phyloP scores from a whole-genome alignment of 2,888 invertebrate species.

The Imbricaverruca yamaguchii region DNA sequence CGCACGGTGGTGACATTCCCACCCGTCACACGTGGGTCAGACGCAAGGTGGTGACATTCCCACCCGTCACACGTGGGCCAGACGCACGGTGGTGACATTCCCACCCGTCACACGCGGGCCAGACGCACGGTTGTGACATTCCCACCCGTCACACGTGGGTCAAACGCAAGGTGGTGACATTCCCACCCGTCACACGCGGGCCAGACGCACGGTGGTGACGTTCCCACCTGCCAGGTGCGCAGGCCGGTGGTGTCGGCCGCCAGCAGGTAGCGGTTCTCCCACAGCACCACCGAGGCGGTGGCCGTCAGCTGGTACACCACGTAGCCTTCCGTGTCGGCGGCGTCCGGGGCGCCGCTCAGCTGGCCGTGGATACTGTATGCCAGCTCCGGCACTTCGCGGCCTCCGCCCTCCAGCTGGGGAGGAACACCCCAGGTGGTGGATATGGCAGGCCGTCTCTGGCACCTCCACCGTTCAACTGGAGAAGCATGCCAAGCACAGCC shows the following conservation, averaged over 20 bases:
- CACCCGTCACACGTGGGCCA: constrained; percentile 18
- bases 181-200: neutral
- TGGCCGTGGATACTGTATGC: constrained; percentile 1
- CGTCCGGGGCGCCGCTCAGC: neutral
- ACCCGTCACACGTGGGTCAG: neutral
- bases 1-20: neutral
- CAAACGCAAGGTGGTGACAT: neutral
- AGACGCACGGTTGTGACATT: too few species aligned
- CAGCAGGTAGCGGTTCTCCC: constrained; percentile 12
- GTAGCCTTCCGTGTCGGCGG: neutral
- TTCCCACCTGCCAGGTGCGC: constrained; percentile 12
- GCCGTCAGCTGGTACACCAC: neutral
- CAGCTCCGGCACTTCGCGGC: constrained; percentile 12
- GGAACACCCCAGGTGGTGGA: too few species aligned
- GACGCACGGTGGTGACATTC: too few species aligned
- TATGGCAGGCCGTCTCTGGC: too few species aligned
- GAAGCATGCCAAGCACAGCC: neutral
- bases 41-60: neutral
- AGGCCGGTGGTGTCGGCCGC: constrained; percentile 4
- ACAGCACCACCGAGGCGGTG: neutral
- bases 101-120: too few species aligned
- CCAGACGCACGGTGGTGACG: neutral
- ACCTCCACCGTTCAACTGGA: too few species aligned
- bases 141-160: too few species aligned
- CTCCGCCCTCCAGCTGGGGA: neutral